Evolutionary conservation across 53 echinoderm and acorn worm species (phyloP), one percentile per base, ranked within the genome.

Genomic region (Echinarachnius parma): DNA sequence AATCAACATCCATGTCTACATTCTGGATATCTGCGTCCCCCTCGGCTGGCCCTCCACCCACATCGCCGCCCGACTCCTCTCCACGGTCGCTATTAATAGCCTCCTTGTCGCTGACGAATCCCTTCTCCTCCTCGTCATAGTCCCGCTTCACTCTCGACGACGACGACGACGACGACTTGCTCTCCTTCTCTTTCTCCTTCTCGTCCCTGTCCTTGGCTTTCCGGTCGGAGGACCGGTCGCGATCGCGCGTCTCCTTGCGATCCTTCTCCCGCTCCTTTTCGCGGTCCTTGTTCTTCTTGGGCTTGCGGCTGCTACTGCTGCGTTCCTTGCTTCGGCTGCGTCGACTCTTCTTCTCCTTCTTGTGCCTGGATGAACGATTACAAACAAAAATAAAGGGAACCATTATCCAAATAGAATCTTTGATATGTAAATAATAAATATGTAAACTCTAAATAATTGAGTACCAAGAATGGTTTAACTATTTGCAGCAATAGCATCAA

Each of bases 111-210:
- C 84, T 90, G 32, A 78, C 80, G 31, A 83, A 95, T 2, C 96
- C 96, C 79, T 95, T 90, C 65, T 95, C 96, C 49, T 95, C 96
- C 53, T 95, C 96, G 47, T 95, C 96, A 33, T 94, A 94, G 56
- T 94, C 94, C 50, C 94, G 63, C 59, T 86, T 94, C 50, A 94
- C 75, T 54, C 90, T 94, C 9, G 77, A 82, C 3, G 74, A 69
- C 31, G 52, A 9, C 7, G 7, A 9, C 7, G 7, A 9, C 7
- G 7, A 9, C 4, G 29, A 21, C 13, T 31, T 50, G 48, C 66
- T 44, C 2, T 26, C 54, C 68, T 82, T 78, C 20, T 79, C 78
- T 54, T 39, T 35, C 22, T 84, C 78, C 25, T 79, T 72, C 25
- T 54, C 57, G 7, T 26, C 32, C 61, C 56, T 24, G 78, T 14